These are phyloP conservation scores for Lasioglossum pauxillum DNA, from an alignment of 2,888 invertebrate species.

Conservation along the genomic window DNA sequence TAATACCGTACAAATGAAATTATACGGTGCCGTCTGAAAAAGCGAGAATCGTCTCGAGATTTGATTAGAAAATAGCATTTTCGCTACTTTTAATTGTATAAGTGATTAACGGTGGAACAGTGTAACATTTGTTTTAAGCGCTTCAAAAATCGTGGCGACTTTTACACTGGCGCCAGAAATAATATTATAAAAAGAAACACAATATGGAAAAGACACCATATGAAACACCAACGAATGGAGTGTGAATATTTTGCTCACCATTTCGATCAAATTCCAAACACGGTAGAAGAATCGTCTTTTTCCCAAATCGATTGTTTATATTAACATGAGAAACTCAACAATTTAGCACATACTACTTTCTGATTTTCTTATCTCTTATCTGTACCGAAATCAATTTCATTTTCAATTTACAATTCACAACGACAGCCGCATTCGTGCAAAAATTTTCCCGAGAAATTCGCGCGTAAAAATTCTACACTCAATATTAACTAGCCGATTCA, in stretches of 20 bases:
- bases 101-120: background rate
- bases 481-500: constrained; percentile 4
- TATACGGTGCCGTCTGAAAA: background rate
- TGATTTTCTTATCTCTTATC: background rate
- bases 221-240: no score
- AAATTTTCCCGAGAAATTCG: background rate
- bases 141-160: background rate
- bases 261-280: background rate
- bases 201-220: no score
- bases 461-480: no score
- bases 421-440: no score
- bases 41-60: background rate
- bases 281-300: background rate
- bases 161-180: background rate
- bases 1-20: background rate
- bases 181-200: background rate
- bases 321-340: background rate
- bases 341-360: background rate
- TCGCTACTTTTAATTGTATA: background rate
- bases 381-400: background rate
- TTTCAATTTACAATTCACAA: background rate
- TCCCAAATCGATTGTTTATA: constrained; percentile 8
- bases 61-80: background rate
- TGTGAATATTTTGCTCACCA: constrained; percentile 35
- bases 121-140: background rate